Evolutionary conservation across 2,113 vertebrate species (phyloP).

Genomic region (Scopus umbretta): DNA sequence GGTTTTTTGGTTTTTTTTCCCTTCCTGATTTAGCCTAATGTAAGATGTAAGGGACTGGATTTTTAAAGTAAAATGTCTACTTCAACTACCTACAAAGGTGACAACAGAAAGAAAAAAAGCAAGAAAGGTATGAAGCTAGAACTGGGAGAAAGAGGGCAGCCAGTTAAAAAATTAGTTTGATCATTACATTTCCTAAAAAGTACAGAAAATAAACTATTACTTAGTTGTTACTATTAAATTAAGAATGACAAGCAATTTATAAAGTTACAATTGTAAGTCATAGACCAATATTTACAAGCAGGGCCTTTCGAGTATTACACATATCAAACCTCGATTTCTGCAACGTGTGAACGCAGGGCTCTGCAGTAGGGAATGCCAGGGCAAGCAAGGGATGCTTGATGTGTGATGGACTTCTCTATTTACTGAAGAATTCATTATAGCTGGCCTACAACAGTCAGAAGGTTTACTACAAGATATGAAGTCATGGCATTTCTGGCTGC

Average conservation of each 20-base stretch:
- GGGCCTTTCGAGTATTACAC: background rate
- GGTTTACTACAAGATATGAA: background rate
- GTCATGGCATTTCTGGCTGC: background rate
- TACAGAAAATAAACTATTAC: background rate
- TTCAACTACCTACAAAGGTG: background rate
- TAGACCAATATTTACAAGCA: background rate
- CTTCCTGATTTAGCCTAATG: background rate
- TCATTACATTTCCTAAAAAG: background rate
- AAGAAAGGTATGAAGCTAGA: background rate
- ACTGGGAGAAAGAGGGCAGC: background rate
- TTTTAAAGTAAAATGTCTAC: background rate
- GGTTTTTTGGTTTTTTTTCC: background rate
- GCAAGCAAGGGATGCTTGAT: background rate
- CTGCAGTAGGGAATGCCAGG: background rate
- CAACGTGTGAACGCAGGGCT: accelerated
- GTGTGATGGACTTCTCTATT: background rate
- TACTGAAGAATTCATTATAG: background rate
- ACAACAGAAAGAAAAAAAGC: background rate
- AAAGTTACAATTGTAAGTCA: background rate
- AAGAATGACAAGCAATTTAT: background rate
- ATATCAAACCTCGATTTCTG: background rate
- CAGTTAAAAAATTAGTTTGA: background rate
- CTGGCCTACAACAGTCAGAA: background rate
- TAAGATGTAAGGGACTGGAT: background rate
- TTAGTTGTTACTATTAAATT: background rate